Base-by-base conservation (phyloP, 2,888 invertebrate species). In the Agrypnus murinus region DNA sequence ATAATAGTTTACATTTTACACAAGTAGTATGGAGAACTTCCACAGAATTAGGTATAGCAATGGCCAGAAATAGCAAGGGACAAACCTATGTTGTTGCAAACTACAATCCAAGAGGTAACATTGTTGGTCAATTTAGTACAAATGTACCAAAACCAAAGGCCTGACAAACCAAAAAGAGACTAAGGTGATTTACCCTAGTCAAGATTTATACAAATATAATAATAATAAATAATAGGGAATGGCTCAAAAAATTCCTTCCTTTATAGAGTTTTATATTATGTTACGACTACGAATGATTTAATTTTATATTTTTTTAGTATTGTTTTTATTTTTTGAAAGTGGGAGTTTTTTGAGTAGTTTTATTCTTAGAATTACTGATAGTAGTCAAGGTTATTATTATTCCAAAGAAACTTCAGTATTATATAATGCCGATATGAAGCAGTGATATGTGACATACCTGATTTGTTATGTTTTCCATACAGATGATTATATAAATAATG, bases 31-130 rank as follows among this genome's bases (percentile, higher is more conserved):
- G 93, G 93, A 90, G 90, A 76, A 88, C 87, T 58, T 90, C 90
- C 71, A 88, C 87, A 55, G 90, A 92, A 78, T 82, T 94, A 25
- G 94, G 94, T 0, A 90, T 94, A 12, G 94, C 92, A 1, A 87
- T 91, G 80, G 91, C 93, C 0, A 88, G 91, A 78, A 91, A 91
- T 77, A 90, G 91, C 62, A 91, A 91, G 69, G 95, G 94, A 0
- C 93, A 93, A 82, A 89, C 94, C 0, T 93, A 93, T 78, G 94
- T 96, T 0, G 96, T 97, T 0, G 94, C 92, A 60, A 94, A 95
- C 83, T 96, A 96, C 80, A 89, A 89, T 80, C 95, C 96, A 0
- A 91, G 95, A 1, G 96, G 96, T 10, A 96, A 96, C 81, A 92
- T 89, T 77, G 88, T 91, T 48, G 92, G 92, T 0, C 90, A 92